Conservation (phyloP, 2,797 vertebrate species). For the Cetoscarus ocellatus region DNA sequence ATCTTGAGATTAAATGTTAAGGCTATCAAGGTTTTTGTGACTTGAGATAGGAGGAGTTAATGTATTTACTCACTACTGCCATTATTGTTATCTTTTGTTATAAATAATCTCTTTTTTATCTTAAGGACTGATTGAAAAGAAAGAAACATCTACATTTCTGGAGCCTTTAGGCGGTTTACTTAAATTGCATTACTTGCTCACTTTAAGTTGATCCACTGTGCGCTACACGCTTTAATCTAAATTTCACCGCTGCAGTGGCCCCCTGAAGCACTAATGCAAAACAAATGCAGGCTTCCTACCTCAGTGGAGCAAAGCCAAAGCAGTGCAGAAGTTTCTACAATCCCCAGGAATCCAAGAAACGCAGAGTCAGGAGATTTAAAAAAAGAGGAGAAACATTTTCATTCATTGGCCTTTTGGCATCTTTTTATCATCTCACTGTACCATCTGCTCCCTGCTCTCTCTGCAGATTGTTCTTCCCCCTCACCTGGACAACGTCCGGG, state of each 20-base stretch:
- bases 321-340: not conserved
- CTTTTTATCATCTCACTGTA: conserved; percentile 21
- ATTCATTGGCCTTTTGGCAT: conserved; percentile 19
- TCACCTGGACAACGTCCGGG: conserved; percentile 96
- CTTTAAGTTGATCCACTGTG: not conserved
- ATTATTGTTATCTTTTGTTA: no score
- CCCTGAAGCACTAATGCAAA: conserved; percentile 15
- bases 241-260: conserved; percentile 4
- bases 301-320: conserved; percentile 9
- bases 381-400: conserved; percentile 1
- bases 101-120: not conserved
- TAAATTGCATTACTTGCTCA: not conserved
- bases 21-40: no score
- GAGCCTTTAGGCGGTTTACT: not conserved
- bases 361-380: conserved; percentile 8
- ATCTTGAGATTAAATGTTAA: no score
- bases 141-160: not conserved
- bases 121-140: conserved; percentile 5
- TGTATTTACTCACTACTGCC: no score
- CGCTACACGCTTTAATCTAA: conserved; percentile 6
- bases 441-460: conserved; percentile 36
- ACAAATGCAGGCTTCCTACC: conserved; percentile 1
- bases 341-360: conserved; percentile 23
- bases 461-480: conserved; percentile 92
- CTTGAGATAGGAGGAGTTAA: no score